Percentiles rank a stretch among this genome's conserved stretches.
These are phyloP conservation scores for Lipophrys pholis DNA, from an alignment of 2,113 vertebrate genomes.

Conservation along the genomic window DNA sequence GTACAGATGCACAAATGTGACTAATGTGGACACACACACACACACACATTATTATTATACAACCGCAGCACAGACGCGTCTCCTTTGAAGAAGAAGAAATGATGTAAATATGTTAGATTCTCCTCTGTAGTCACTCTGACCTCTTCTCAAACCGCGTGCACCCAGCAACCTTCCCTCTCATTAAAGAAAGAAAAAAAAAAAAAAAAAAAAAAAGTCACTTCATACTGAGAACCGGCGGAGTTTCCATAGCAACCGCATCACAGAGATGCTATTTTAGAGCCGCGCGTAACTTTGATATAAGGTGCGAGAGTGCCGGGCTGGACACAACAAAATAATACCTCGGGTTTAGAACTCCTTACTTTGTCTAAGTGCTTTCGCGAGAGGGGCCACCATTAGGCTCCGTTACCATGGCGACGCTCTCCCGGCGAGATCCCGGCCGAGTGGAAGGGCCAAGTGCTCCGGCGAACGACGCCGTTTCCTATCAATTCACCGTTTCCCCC, in stretches of 20 bases:
- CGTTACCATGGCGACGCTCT: constrained; percentile 80
- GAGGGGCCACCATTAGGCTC: constrained; percentile 67
- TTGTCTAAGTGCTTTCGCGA: constrained; percentile 71
- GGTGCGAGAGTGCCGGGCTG: constrained; percentile 68
- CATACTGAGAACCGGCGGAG: constrained; percentile 54
- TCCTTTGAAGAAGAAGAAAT: constrained; percentile 3
- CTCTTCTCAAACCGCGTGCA: constrained; percentile 25
- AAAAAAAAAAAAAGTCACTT: constrained; percentile 45
- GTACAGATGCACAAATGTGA: too few relatives aligned
- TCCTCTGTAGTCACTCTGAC: constrained; percentile 41
- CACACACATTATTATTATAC: too few relatives aligned
- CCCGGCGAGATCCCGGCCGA: constrained; percentile 56
- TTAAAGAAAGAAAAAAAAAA: constrained; percentile 50
- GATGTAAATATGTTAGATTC: constrained; percentile 29
- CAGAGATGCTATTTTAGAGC: constrained; percentile 71
- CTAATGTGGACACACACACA: too few relatives aligned
- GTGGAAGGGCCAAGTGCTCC: constrained; percentile 40
- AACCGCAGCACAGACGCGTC: constrained; percentile 2
- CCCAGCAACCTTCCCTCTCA: constrained; percentile 58
- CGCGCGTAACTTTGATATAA: constrained; percentile 74
- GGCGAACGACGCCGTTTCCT: constrained; percentile 41
- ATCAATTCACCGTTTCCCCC: constrained; percentile 29
- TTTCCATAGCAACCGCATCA: constrained; percentile 77
- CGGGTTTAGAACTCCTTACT: constrained; percentile 66
- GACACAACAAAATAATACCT: constrained; percentile 75